Evolutionary conservation across 2,113 vertebrate species (phyloP).

Genomic region (Brachyistius frenatus): DNA sequence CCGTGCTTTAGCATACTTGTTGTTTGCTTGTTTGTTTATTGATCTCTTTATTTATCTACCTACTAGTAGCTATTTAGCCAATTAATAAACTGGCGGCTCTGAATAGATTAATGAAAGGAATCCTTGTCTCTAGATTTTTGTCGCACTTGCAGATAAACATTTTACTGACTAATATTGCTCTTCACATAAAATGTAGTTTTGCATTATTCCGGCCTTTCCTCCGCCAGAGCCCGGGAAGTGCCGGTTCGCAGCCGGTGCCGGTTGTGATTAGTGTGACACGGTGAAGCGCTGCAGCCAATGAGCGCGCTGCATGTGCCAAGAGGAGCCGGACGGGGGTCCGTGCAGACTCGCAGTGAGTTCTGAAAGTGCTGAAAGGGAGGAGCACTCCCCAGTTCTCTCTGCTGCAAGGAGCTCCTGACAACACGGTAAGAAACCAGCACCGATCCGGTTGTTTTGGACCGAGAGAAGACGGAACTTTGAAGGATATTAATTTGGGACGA

Average conservation of each 20-base stretch:
- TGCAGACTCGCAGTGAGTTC: slow-evolving; percentile 47
- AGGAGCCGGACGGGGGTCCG: slow-evolving; percentile 42
- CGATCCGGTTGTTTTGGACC: neutral
- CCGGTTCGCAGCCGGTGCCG: neutral
- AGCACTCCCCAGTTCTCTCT: slow-evolving; percentile 19
- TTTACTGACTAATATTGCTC: neutral
- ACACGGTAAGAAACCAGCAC: neutral
- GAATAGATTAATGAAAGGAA: no score
- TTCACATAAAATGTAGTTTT: neutral
- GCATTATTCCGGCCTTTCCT: neutral
- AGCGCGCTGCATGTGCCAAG: slow-evolving; percentile 58
- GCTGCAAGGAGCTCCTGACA: slow-evolving; percentile 35
- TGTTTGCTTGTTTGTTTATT: neutral
- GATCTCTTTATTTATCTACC: neutral
- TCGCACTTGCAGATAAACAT: neutral
- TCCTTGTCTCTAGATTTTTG: neutral
- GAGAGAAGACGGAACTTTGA: neutral
- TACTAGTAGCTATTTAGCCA: neutral
- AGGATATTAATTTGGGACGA: slow-evolving; percentile 23
- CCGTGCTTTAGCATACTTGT: no score
- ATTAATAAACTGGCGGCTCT: no score
- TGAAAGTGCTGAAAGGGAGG: slow-evolving; percentile 46
- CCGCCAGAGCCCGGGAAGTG: neutral
- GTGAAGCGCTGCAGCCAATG: slow-evolving; percentile 81
- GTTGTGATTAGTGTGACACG: slow-evolving; percentile 79